Conservation (phyloP, 2,888 invertebrate species). For the Drosophila monieri region DNA sequence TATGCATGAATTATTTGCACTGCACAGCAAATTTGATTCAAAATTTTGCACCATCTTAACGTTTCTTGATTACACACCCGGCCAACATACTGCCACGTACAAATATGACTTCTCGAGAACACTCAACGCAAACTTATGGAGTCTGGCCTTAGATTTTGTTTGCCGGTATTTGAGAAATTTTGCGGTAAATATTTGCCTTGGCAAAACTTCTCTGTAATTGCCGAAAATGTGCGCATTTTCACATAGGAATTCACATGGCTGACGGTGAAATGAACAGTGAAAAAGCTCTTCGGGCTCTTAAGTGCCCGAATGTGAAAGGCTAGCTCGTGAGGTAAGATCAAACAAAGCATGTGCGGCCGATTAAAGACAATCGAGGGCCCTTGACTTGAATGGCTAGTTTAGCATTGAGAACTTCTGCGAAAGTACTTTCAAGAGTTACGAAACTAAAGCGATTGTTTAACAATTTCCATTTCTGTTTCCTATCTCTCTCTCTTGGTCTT, state of each 20-base stretch:
- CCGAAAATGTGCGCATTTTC: conserved; percentile 49
- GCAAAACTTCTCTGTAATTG: conserved; percentile 46
- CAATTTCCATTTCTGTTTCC: not conserved
- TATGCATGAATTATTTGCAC: conserved; percentile 56
- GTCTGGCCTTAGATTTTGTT: conserved; percentile 32
- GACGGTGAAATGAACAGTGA: conserved; percentile 41
- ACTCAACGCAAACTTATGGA: conserved; percentile 15
- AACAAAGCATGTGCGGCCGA: not conserved
- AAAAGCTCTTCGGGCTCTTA: conserved; percentile 18
- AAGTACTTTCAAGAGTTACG: conserved; percentile 1
- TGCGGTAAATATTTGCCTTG: conserved; percentile 44
- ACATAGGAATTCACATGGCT: conserved; percentile 43
- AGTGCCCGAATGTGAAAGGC: conserved; percentile 1
- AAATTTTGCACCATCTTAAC: conserved; percentile 41
- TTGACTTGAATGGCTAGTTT: conserved; percentile 22
- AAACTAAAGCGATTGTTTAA: conserved; percentile 1
- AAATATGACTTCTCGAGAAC: conserved; percentile 38
- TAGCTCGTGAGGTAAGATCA: conserved; percentile 8
- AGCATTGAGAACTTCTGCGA: conserved; percentile 15
- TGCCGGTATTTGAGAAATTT: conserved; percentile 36
- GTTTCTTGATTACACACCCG: not conserved
- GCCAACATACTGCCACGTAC: conserved; percentile 5
- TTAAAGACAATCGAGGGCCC: conserved; percentile 10
- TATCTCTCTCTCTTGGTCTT: not conserved
- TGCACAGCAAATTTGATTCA: conserved; percentile 52